Evolutionary conservation across 2,113 vertebrate genomes (phyloP).

Genomic region (Gambusia holbrooki): DNA sequence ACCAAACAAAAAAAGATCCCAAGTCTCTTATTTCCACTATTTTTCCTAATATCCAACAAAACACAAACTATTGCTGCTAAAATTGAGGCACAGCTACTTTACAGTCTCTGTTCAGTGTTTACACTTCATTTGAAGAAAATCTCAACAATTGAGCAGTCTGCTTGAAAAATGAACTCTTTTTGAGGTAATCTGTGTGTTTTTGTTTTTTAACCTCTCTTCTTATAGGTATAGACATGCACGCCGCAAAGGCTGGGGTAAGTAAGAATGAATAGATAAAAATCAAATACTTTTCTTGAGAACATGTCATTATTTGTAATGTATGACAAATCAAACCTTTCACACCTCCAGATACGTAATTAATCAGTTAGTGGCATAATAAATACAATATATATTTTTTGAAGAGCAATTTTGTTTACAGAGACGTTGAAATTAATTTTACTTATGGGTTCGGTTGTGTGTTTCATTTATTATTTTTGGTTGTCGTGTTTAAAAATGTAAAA

Average conservation of each 20-base stretch:
- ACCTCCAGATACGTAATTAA: neutral
- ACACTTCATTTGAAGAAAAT: too few relatives aligned
- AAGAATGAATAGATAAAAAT: neutral
- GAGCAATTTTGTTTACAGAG: too few relatives aligned
- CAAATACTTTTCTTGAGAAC: neutral
- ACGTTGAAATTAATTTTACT: too few relatives aligned
- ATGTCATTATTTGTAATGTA: neutral
- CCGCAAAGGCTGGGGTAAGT: slow-evolving; percentile 74
- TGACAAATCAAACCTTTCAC: neutral
- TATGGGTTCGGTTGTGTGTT: too few relatives aligned
- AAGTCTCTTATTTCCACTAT: too few relatives aligned
- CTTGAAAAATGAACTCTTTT: neutral
- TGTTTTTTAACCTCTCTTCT: neutral
- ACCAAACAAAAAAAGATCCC: too few relatives aligned
- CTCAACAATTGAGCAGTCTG: too few relatives aligned
- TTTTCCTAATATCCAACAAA: too few relatives aligned
- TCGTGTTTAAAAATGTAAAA: too few relatives aligned
- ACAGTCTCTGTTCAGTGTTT: too few relatives aligned
- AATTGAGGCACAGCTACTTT: neutral
- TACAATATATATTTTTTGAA: neutral
- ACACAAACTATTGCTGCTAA: neutral
- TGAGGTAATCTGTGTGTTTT: neutral
- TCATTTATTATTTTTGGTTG: too few relatives aligned
- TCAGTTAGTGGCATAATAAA: too few relatives aligned
- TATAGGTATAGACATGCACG: slow-evolving; percentile 69